Evolutionary conservation across 2,797 vertebrate species (phyloP).

Genomic region (Parambassis ranga): DNA sequence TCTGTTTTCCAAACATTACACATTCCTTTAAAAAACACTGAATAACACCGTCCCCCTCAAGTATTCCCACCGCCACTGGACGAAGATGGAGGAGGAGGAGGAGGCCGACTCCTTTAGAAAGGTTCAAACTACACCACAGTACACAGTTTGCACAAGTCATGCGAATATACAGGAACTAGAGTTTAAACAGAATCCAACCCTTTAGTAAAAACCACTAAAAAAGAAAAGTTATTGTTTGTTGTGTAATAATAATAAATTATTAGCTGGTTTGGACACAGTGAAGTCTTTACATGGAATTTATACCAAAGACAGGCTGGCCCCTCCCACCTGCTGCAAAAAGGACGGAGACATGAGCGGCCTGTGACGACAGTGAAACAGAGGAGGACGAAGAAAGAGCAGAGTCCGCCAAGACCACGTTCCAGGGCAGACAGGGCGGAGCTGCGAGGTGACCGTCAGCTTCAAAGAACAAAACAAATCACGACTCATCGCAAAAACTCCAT

Average conservation of each 20-base stretch:
- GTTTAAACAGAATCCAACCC: slow-evolving; percentile 62
- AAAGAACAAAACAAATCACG: slow-evolving; percentile 22
- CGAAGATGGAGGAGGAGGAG: slow-evolving; percentile 13
- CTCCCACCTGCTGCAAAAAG: slow-evolving; percentile 49
- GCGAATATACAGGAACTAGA: slow-evolving; percentile 88
- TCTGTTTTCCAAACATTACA: slow-evolving; percentile 9
- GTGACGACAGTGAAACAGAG: no score
- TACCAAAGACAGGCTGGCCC: slow-evolving; percentile 85
- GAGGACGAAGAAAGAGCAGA: slow-evolving; percentile 15
- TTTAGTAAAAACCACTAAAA: slow-evolving; percentile 65
- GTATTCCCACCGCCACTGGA: background rate
- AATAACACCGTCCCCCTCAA: background rate
- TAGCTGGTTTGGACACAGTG: slow-evolving; percentile 89
- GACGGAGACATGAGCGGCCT: background rate
- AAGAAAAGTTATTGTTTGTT: slow-evolving; percentile 63
- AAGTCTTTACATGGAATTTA: slow-evolving; percentile 76
- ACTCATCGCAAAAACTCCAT: slow-evolving; percentile 7
- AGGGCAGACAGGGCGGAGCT: slow-evolving; percentile 29
- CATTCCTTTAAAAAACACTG: background rate
- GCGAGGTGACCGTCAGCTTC: slow-evolving; percentile 28
- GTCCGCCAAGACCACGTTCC: slow-evolving; percentile 86
- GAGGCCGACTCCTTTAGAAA: slow-evolving; percentile 73
- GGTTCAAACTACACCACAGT: slow-evolving; percentile 89
- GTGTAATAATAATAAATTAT: slow-evolving; percentile 81
- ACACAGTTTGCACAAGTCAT: slow-evolving; percentile 91